Conservation (phyloP, 1,140 invertebrate species). For the Euwallacea similis region DNA sequence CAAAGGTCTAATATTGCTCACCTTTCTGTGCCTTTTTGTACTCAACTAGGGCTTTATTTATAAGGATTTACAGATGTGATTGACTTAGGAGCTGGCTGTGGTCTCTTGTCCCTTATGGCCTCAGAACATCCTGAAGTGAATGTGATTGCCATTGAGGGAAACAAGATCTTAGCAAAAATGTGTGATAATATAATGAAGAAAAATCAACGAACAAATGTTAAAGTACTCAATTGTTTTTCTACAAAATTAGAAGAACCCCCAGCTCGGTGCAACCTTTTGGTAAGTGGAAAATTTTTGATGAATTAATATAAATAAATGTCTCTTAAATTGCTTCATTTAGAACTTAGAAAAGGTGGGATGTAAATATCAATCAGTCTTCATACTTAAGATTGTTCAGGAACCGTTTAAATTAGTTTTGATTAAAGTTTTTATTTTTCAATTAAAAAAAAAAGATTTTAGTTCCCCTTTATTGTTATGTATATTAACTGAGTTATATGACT, state of each 20-base stretch:
- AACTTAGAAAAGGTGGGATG: too few relatives aligned
- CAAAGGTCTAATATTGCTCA: slow-evolving; percentile 44
- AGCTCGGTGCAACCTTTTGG: slow-evolving; percentile 59
- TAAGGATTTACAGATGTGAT: slow-evolving; percentile 61
- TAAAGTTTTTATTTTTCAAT: too few relatives aligned
- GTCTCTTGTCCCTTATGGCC: slow-evolving; percentile 69
- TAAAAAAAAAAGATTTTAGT: too few relatives aligned
- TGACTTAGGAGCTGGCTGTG: slow-evolving; percentile 77
- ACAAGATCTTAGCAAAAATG: slow-evolving; percentile 63
- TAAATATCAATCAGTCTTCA: too few relatives aligned
- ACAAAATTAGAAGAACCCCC: slow-evolving; percentile 58
- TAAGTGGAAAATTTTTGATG: background rate
- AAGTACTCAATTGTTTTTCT: slow-evolving; percentile 59
- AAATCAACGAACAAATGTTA: slow-evolving; percentile 59
- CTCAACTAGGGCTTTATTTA: too few relatives aligned
- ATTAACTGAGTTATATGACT: too few relatives aligned
- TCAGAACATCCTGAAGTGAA: slow-evolving; percentile 58
- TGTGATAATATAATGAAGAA: slow-evolving; percentile 59
- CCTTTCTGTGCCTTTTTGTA: too few relatives aligned
- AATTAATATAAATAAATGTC: too few relatives aligned
- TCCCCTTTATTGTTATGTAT: too few relatives aligned
- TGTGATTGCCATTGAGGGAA: slow-evolving; percentile 69
- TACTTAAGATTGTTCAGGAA: too few relatives aligned
- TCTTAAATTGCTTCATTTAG: too few relatives aligned
- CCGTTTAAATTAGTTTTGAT: too few relatives aligned